These are phyloP conservation scores for Phocides pigmalion DNA, from an alignment of 1,140 invertebrate species.

Conservation along the genomic window DNA sequence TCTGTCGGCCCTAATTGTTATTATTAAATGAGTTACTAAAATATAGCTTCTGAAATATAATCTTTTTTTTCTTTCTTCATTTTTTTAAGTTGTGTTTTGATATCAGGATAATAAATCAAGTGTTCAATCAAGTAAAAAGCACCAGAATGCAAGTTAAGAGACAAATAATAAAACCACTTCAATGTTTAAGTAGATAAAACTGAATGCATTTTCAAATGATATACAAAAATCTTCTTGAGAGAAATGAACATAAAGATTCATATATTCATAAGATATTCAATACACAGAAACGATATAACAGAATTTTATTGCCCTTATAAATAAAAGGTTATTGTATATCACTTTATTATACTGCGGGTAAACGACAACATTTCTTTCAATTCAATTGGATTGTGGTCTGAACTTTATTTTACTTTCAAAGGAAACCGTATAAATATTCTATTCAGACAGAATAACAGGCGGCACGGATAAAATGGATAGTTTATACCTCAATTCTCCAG, in stretches of 20 bases:
- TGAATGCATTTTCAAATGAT: no score
- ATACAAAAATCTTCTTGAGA: no score
- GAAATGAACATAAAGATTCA: not conserved
- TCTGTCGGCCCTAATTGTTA: no score
- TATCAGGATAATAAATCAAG: no score
- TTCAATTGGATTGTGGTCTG: slow-evolving; percentile 28
- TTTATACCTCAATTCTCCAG: slow-evolving; percentile 12
- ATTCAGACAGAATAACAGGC: slow-evolving; percentile 9
- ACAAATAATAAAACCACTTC: no score
- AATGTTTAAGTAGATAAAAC: no score
- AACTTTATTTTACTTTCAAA: slow-evolving; percentile 29
- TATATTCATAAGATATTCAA: slow-evolving; percentile 9
- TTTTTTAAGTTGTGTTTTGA: no score
- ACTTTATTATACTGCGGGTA: slow-evolving; percentile 18
- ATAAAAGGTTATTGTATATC: slow-evolving; percentile 22
- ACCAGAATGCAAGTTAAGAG: no score
- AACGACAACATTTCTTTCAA: slow-evolving; percentile 26
- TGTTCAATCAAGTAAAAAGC: no score
- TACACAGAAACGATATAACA: not conserved
- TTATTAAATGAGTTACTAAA: no score
- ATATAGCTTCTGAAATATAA: no score
- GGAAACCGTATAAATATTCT: slow-evolving; percentile 14
- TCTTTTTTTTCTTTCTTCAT: no score
- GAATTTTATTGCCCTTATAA: slow-evolving; percentile 20
- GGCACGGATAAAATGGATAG: slow-evolving; percentile 18